Conservation (phyloP, 2,797 vertebrate species). For the Dallia pectoralis region DNA sequence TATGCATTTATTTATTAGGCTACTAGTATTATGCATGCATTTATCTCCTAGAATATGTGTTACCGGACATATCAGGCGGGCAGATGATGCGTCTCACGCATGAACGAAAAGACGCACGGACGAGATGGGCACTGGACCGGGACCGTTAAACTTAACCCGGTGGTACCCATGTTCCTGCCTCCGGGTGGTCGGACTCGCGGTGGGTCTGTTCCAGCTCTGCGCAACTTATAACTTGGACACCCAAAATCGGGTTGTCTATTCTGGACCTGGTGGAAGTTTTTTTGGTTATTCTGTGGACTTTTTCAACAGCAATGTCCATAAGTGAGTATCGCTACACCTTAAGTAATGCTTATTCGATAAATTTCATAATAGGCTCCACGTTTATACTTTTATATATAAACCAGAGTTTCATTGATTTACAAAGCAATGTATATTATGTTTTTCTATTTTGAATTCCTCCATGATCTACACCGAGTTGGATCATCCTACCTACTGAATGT, state of each 20-base stretch:
- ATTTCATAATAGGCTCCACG: too few relatives aligned
- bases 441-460: background rate
- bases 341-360: too few relatives aligned
- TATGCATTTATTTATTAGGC: too few relatives aligned
- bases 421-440: background rate
- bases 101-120: constrained; percentile 58
- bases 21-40: background rate
- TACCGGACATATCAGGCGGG: constrained; percentile 28
- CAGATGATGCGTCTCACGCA: constrained; percentile 59
- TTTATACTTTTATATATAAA: background rate
- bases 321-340: constrained; percentile 60
- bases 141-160: constrained; percentile 18
- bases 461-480: background rate
- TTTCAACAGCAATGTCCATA: constrained; percentile 67
- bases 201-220: constrained; percentile 48
- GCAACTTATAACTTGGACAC: constrained; percentile 78
- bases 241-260: constrained; percentile 69
- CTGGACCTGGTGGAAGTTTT: constrained; percentile 75
- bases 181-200: constrained; percentile 32
- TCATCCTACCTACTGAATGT: background rate
- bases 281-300: constrained; percentile 85
- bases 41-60: constrained; percentile 19
- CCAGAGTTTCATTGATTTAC: background rate
- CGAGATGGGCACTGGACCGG: constrained; percentile 58
- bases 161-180: background rate